Conservation (phyloP, 2,113 vertebrate genomes). For the Cairina moschata region DNA sequence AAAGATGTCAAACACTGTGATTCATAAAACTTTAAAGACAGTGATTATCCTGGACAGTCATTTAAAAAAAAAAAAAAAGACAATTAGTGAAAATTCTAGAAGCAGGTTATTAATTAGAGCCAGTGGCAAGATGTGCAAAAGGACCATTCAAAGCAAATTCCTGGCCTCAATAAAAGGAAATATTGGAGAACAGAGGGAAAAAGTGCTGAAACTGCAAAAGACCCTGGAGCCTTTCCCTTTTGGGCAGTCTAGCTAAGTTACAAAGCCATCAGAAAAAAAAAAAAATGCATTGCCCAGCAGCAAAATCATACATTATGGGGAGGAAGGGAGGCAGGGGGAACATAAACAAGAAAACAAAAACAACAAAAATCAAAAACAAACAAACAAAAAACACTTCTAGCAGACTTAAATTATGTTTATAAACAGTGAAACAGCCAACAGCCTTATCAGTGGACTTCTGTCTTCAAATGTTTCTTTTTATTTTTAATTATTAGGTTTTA, state of each 20-base stretch:
- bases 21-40: constrained; percentile 74
- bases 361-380: background rate
- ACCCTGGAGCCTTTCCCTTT: background rate
- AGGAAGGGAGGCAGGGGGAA: too few relatives aligned
- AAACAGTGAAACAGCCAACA: background rate
- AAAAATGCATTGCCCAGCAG: constrained; percentile 19
- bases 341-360: background rate
- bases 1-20: constrained; percentile 61
- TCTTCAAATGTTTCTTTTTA: background rate
- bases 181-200: constrained; percentile 27
- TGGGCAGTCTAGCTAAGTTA: background rate
- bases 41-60: constrained; percentile 56
- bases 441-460: background rate
- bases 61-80: background rate
- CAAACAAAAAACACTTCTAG: background rate
- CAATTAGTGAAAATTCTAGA: constrained; percentile 65
- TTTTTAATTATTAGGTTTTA: background rate
- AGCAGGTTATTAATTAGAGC: constrained; percentile 74
- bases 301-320: background rate
- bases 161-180: constrained; percentile 68
- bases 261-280: constrained; percentile 31
- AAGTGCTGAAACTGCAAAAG: constrained; percentile 44
- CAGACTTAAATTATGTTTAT: background rate
- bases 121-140: constrained; percentile 72
- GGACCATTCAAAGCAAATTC: constrained; percentile 63